phyloP scores from a whole-genome alignment of 37 sponge, comb jelly and placozoan species.

The Eunapius fragilis region DNA sequence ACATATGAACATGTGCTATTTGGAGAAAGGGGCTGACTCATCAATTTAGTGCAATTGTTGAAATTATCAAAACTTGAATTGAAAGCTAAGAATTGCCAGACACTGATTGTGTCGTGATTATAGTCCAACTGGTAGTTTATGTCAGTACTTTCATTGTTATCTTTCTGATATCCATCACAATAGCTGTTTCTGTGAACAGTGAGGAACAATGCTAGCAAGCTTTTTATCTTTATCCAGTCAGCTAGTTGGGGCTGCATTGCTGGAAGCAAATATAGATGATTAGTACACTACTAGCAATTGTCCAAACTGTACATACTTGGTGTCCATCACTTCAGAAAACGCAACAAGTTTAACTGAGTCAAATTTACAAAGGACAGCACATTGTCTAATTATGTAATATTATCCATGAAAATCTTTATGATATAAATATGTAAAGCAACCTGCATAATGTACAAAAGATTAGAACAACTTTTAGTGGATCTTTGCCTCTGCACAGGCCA shows the following conservation, averaged over 20 bases:
- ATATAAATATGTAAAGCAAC: no score
- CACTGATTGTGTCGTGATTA: no score
- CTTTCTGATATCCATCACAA: neutral
- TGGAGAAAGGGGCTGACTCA: neutral
- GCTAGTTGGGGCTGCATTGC: neutral
- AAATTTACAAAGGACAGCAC: no score
- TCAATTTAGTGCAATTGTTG: neutral
- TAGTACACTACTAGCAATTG: neutral
- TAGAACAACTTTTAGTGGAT: no score
- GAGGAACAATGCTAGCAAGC: neutral
- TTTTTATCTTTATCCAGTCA: neutral
- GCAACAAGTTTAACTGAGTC: no score
- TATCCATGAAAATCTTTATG: no score
- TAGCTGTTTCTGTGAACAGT: neutral
- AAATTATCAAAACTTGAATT: neutral
- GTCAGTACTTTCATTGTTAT: neutral
- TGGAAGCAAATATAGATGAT: no score
- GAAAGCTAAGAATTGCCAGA: neutral
- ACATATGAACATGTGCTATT: constrained; percentile 28
- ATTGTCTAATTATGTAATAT: no score
- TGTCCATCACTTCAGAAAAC: no score
- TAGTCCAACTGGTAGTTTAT: neutral
- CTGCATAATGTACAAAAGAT: no score
- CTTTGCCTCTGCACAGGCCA: no score
- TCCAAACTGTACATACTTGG: neutral